Base-by-base conservation (phyloP, 2,888 invertebrate genomes). In the Melanostoma scalare region DNA sequence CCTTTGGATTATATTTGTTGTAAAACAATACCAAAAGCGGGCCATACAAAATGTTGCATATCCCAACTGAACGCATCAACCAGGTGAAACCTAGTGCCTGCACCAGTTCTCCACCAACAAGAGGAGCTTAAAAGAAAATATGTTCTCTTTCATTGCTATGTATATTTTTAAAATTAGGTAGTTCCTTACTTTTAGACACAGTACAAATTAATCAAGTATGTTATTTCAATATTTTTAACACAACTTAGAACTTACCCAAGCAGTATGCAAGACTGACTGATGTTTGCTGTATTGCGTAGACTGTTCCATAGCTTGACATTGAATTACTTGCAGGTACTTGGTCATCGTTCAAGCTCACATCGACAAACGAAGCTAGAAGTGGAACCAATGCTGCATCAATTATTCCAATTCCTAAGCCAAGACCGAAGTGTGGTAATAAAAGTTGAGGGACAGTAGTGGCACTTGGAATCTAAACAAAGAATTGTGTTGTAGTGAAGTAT, bases 261-360 rank as follows among this genome's bases (percentile, higher is more conserved):
- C 94, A 94, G 89, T 96, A 97, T 31, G 96, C 96, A 58, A 96
- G 91, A 87, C 96, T 95, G 53, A 96, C 96, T 3, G 96, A 94
- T 10, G 94, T 94, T 91, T 97, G 96, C 87, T 96, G 96, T 69
- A 97, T 93, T 65, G 96, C 95, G 89, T 96, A 97, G n/a, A 96
- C 94, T 0, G 94, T 94, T 3, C 96, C 96, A 89, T 96, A 96
- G 86, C 94, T 93, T n/a, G 93, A 93, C 85, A 88, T 89, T 8
- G 88, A 87, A 69, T 84, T 80, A 56, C 85, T 87, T 5, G 85
- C 36, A 9, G 84, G 77, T 6, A 85, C 85, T 35, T 88, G 88
- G 50, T 90, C 90, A 61, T 88, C 88, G 20, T 87, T 91, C 89
- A 90, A 77, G 87, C 89, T 91, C 1, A 90, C 88, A 85, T 95